Base-by-base conservation (phyloP, 2,113 vertebrate species). In the Gadus macrocephalus region DNA sequence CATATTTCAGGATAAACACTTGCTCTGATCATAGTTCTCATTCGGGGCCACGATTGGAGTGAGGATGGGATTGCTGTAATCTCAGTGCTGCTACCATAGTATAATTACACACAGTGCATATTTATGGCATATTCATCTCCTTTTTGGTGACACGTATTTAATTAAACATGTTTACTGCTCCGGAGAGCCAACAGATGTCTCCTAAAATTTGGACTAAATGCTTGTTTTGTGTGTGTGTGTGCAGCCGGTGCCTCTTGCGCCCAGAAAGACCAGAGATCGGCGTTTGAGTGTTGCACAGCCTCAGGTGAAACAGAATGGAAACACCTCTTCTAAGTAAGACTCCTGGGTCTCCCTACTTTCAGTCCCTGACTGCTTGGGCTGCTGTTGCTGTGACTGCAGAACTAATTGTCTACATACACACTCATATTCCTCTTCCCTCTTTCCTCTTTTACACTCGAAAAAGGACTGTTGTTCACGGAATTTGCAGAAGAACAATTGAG, bases 121-220 rank as follows among this genome's bases (percentile, higher is more conserved):
- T 78, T 87, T 70, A 73, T 80, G 76, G 84, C 86, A 85, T 83
- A 84, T 86, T 83, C 78, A 83, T 85, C 68, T 69, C 76, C 70
- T 53, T 71, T 74, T 76, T 76, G 70, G 62, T 68, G 78, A 83
- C 84, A 88, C 77, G 68, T 74, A 86, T 81, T 90, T 86, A 89
- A 89, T 91, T 90, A 90, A 85, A 87, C 75, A 80, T 86, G 83
- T 89, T 85, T 68, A 65, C 85, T 72, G 69, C 83, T 79, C 81
- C 69, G 67, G 77, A 81, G 81, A 84, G 83, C 80, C 68, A 88
- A 82, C 90, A 91, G 90, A 89, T 89, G 84, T 83, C 85, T 85
- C 67, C 73, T 75, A 78, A 88, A 85, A 86, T 86, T 89, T 86
- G 80, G 83, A 89, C 85, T 85, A 84, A 90, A 83, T 69, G 72